A percentile compares a stretch with the other conserved stretches of the same genome.
Evolutionary conservation across 1,140 invertebrate genomes (phyloP).

Genomic region (Aphelinus certus): DNA sequence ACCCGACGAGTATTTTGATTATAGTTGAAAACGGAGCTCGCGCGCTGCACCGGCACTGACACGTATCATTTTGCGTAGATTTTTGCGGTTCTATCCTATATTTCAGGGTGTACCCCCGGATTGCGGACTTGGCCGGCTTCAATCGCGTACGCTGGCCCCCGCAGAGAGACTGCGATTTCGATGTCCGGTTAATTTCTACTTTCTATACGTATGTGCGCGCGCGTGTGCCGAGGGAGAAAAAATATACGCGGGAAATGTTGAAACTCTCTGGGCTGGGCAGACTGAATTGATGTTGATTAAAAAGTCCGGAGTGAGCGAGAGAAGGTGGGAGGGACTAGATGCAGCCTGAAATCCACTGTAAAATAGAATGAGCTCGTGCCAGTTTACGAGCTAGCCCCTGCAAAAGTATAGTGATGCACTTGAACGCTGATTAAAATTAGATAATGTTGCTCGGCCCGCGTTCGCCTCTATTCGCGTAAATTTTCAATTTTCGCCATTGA

Average conservation of each 20-base stretch:
- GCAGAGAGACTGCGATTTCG: slow-evolving; percentile 8
- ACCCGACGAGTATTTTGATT: no score
- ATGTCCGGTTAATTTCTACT: slow-evolving; percentile 21
- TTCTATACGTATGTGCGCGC: background rate
- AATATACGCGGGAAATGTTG: background rate
- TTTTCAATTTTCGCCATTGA: no score
- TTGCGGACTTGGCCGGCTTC: background rate
- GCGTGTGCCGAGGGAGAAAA: no score
- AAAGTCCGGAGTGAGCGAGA: slow-evolving; percentile 19
- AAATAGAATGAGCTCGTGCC: slow-evolving; percentile 3
- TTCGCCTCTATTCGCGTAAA: no score
- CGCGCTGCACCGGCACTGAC: no score
- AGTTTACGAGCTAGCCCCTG: background rate
- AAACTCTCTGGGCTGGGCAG: slow-evolving; percentile 1
- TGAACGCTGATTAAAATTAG: no score
- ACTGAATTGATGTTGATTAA: slow-evolving; percentile 36
- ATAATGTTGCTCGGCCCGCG: no score
- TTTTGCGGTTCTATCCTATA: slow-evolving; percentile 26
- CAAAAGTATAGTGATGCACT: slow-evolving; percentile 1
- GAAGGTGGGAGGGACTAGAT: background rate
- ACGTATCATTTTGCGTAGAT: background rate
- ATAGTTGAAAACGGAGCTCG: no score
- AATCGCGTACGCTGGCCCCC: background rate
- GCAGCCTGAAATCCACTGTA: slow-evolving; percentile 8
- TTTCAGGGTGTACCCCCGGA: background rate